Base-by-base conservation (phyloP, 1,140 invertebrate species). In the Pseudoatta argentina region DNA sequence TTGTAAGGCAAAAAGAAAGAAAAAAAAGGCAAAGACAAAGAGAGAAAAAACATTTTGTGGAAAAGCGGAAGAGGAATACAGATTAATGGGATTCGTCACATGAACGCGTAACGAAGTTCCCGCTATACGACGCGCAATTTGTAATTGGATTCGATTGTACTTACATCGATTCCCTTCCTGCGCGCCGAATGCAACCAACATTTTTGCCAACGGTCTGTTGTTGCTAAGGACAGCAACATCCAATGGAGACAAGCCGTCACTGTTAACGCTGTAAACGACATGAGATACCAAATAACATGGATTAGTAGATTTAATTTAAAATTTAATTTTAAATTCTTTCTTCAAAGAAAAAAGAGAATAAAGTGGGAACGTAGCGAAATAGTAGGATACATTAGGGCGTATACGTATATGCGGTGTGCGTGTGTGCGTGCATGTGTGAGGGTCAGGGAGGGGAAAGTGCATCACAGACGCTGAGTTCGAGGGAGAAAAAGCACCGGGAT, bases 181-280 rank as follows among this genome's bases (percentile, higher is more conserved):
- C 34, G 98, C 98, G 64, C 98, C 98, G 93, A 98, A 97, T 83
- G 97, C 96, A 87, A 99, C 96, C 55, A 99, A 96, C 96, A 99
- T 97, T 94, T 97, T 98, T 69, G 97, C 97, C 93, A 99, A 96
- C 57, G 97, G 96, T 89, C 97, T 96, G 93, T 99, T 98, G 93
- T 98, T 98, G 89, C 97, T 97, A 91, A 99, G 96, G 24, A 99
- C 97, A 0, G 98, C 98, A 64, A 99, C 97, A 94, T 99, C 98
- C 93, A 99, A 94, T 0, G 98, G 97, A 18, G 98, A 98, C 66
- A 99, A 95, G 3, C 98, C 97, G 94, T 99, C 98, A 77, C 96
- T 96, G 94, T 99, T 99, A 83, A 98, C 96, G 93, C 97, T 98
- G 95, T 0, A 93, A 94, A 90, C 87, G 48, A 61, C 59, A 44